Evolutionary conservation across 2,888 invertebrate species (phyloP).

Genomic region (Cartodere bifasciata): DNA sequence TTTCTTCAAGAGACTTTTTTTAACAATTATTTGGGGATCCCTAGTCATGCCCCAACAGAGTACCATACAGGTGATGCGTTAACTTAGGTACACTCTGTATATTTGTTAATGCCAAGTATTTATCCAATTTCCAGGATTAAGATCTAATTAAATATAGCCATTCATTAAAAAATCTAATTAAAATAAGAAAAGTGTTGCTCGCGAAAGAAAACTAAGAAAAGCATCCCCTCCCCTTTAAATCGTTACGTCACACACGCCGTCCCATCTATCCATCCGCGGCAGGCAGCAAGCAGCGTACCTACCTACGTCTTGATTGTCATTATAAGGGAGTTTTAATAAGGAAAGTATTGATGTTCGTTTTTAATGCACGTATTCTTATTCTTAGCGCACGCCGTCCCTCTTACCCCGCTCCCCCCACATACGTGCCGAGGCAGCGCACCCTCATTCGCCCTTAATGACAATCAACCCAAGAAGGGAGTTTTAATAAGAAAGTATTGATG

Average conservation of each 20-base stretch:
- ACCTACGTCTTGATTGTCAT: slow-evolving; percentile 31
- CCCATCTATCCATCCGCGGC: too few relatives aligned
- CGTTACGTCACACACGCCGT: slow-evolving; percentile 23
- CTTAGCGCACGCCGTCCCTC: slow-evolving; percentile 30
- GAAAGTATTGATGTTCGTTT: slow-evolving; percentile 37
- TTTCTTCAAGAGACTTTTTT: too few relatives aligned
- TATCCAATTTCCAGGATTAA: background rate
- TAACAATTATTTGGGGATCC: too few relatives aligned
- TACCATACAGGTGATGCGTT: too few relatives aligned
- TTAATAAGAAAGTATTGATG: slow-evolving; percentile 33
- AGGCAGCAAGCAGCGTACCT: too few relatives aligned
- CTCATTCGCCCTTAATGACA: slow-evolving; percentile 22
- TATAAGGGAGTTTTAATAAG: slow-evolving; percentile 37
- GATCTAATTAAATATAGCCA: background rate
- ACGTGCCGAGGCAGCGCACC: slow-evolving; percentile 16
- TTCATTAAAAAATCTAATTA: too few relatives aligned
- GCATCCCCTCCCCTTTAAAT: slow-evolving; percentile 13
- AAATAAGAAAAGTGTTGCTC: too few relatives aligned
- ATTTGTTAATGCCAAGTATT: too few relatives aligned
- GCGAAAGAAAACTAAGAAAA: too few relatives aligned
- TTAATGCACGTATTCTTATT: slow-evolving; percentile 36
- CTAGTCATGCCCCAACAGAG: too few relatives aligned
- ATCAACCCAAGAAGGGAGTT: slow-evolving; percentile 30
- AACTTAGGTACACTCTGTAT: too few relatives aligned
- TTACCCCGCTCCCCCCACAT: slow-evolving; percentile 28